Evolutionary conservation across 2,888 invertebrate genomes (phyloP).

Genomic region (Drosophila cognata): DNA sequence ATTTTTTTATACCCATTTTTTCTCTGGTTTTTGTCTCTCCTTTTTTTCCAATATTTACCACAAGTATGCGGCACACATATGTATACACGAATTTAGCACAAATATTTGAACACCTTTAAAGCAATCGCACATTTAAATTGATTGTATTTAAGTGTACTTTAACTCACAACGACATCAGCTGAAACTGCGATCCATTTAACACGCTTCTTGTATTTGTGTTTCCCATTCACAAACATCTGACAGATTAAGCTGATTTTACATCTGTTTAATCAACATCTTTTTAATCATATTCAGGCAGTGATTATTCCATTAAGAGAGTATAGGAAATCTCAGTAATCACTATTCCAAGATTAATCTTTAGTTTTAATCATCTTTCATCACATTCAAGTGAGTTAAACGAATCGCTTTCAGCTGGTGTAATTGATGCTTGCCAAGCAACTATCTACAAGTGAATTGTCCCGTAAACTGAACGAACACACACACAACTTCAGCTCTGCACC

Average conservation of each 20-base stretch:
- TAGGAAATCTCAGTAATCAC: no score
- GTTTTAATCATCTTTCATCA: no score
- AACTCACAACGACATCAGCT: constrained; percentile 39
- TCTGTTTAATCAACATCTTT: no score
- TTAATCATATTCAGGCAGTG: no score
- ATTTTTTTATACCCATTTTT: constrained; percentile 43
- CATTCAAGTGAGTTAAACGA: neutral
- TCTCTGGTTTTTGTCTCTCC: neutral
- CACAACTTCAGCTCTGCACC: constrained; percentile 36
- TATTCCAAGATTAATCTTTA: neutral
- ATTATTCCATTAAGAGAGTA: no score
- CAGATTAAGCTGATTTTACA: neutral
- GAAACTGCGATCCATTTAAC: neutral
- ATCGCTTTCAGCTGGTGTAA: constrained; percentile 38
- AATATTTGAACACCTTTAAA: constrained; percentile 18
- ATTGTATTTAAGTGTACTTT: constrained; percentile 6
- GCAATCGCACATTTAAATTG: constrained; percentile 25
- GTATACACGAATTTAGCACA: constrained; percentile 2
- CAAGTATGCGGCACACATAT: constrained; percentile 12
- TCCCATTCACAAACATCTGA: neutral
- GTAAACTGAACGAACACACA: constrained; percentile 11
- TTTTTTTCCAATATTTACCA: constrained; percentile 16
- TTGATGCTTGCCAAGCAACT: constrained; percentile 29
- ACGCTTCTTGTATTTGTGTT: neutral
- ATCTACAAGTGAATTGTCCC: constrained; percentile 24